Evolutionary conservation across 2,888 invertebrate genomes (phyloP).

Genomic region (Metopia argyrocephala): DNA sequence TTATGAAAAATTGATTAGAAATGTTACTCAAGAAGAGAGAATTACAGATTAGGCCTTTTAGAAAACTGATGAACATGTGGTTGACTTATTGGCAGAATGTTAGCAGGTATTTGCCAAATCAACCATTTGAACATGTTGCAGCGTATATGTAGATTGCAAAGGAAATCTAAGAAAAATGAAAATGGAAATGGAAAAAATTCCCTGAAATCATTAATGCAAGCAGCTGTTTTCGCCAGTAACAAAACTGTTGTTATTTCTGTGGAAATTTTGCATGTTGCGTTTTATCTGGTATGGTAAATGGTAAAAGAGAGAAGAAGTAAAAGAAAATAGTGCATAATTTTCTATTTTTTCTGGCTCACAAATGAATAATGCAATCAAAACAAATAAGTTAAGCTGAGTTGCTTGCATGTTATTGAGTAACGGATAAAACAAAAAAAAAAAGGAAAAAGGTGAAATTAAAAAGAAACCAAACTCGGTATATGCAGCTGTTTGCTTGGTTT

Average conservation of each 20-base stretch:
- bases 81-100: background rate
- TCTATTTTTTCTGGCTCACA: background rate
- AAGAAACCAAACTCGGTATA: background rate
- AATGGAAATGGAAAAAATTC: background rate
- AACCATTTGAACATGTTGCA: background rate
- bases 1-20: constrained; percentile 59
- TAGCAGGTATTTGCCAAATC: background rate
- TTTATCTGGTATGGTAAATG: background rate
- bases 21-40: constrained; percentile 24
- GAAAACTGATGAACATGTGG: background rate
- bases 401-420: background rate
- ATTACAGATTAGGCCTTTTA: background rate
- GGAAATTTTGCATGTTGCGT: background rate
- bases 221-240: background rate
- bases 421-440: background rate
- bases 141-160: background rate
- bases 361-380: constrained; percentile 45
- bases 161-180: background rate
- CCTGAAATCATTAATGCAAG: constrained; percentile 28
- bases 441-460: background rate
- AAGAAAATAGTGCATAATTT: background rate
- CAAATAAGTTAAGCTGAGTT: constrained; percentile 20
- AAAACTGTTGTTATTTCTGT: background rate
- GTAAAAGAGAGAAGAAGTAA: background rate
- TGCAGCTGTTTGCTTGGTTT: no score